Evolutionary conservation across 2,797 vertebrate genomes (phyloP).

Genomic region (Lepilemur septentrionalis): DNA sequence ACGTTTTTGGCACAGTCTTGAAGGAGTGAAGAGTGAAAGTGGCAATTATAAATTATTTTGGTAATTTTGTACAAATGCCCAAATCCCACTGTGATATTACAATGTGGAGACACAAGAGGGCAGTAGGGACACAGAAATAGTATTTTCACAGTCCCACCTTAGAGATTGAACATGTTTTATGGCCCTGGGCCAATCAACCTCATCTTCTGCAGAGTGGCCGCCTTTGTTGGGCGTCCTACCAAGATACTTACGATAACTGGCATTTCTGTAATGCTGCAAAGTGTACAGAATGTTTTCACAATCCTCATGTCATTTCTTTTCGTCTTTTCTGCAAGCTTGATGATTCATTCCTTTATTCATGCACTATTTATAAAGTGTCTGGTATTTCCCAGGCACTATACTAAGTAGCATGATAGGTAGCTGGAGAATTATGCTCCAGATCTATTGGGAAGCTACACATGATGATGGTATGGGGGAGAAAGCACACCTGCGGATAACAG

Average conservation of each 20-base stretch:
- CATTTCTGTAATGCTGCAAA: background rate
- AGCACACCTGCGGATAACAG: too few relatives aligned
- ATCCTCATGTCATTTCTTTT: background rate
- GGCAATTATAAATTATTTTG: background rate
- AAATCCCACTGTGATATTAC: background rate
- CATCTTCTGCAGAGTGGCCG: background rate
- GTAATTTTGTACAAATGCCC: background rate
- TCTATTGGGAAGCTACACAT: background rate
- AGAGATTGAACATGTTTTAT: background rate
- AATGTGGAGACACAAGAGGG: background rate
- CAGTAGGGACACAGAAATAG: background rate
- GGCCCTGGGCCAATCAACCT: fast-evolving
- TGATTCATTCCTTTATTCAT: background rate
- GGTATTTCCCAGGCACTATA: background rate
- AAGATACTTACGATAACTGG: background rate
- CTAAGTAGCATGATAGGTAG: background rate
- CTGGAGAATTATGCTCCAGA: background rate
- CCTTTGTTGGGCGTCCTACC: background rate
- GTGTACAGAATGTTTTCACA: background rate
- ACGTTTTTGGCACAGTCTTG: background rate
- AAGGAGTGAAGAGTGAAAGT: background rate
- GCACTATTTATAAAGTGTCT: background rate
- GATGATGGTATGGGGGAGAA: background rate
- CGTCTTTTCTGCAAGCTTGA: background rate
- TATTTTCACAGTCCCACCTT: background rate